Base-by-base conservation (phyloP, 1,140 invertebrate genomes). In the Sycophila sp. region DNA sequence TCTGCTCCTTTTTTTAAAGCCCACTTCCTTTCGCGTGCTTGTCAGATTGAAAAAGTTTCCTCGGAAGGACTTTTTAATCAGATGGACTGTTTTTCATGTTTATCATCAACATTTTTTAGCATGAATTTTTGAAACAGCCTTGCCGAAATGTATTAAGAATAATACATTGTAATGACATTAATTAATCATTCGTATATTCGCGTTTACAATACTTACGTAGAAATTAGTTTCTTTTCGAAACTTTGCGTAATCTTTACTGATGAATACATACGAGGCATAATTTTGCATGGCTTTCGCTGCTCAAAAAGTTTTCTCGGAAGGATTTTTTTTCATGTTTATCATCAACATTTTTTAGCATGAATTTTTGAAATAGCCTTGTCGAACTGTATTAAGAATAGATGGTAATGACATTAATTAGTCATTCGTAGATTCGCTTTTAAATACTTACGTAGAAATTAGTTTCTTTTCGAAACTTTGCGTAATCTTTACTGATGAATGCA, bases 191-290 rank as follows among this genome's bases (percentile, higher is more conserved):
- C n/a, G n/a, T n/a, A n/a, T n/a, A n/a, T 36, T 36, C 34, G 11
- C 11, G 5, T 36, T 6, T 36, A 36, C n/a, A 36, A 45, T 73
- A 81, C 81, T 76, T 78, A 84, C 80, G 34, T 80, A 76, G 69
- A 82, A 84, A 71, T 85, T 82, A 4, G 81, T 85, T 67, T 89
- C 86, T 76, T 88, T 88, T 24, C 87, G 82, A 65, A 89, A 82
- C 72, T 89, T 89, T 0, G 87, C 87, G 71, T 89, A 88, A 73
- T 88, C 87, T 76, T 87, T 87, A 75, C 87, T 88, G 32, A 89
- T 85, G 40, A 84, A 87, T n/a, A 87, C 87, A 73, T 85, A 87
- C 15, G 87, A 84, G 11, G 86, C 87, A 62, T 87, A 88, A 76
- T 88, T 88, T 28, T 87, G 85, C 62, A 83, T 78, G 42, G 87